phyloP scores from a whole-genome alignment of 2,797 vertebrate genomes.

The Poecilia velifera region DNA sequence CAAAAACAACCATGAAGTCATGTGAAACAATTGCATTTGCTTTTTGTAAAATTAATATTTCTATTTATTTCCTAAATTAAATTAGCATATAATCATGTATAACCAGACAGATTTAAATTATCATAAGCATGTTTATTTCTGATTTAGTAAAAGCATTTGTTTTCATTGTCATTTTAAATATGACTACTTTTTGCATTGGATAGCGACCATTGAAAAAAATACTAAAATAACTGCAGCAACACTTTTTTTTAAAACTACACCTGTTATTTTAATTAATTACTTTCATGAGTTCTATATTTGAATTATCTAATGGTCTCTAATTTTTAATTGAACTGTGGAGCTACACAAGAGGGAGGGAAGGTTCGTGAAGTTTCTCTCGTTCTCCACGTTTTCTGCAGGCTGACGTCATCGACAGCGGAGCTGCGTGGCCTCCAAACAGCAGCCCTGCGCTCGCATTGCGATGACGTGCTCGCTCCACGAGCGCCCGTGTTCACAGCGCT shows the following conservation, averaged over 20 bases:
- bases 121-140: neutral
- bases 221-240: neutral
- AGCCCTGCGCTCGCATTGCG: slow-evolving; percentile 24
- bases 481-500: slow-evolving; percentile 27
- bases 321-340: neutral
- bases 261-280: neutral
- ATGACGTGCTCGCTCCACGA: slow-evolving; percentile 69
- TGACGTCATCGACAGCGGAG: slow-evolving; percentile 77
- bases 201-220: neutral
- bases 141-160: neutral
- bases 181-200: neutral
- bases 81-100: neutral
- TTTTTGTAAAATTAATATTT: neutral
- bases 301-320: neutral
- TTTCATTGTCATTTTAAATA: neutral
- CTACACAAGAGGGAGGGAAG: slow-evolving; percentile 3
- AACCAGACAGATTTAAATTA: neutral
- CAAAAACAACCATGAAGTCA: neutral
- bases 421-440: slow-evolving; percentile 59
- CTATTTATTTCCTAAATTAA: neutral
- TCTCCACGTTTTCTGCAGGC: slow-evolving; percentile 42
- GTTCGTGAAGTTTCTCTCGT: slow-evolving; percentile 42
- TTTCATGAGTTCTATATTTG: neutral
- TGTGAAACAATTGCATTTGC: neutral
- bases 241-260: neutral